Base-by-base conservation (phyloP, 2,797 vertebrate genomes). In the Amblyopsis hoosieri region DNA sequence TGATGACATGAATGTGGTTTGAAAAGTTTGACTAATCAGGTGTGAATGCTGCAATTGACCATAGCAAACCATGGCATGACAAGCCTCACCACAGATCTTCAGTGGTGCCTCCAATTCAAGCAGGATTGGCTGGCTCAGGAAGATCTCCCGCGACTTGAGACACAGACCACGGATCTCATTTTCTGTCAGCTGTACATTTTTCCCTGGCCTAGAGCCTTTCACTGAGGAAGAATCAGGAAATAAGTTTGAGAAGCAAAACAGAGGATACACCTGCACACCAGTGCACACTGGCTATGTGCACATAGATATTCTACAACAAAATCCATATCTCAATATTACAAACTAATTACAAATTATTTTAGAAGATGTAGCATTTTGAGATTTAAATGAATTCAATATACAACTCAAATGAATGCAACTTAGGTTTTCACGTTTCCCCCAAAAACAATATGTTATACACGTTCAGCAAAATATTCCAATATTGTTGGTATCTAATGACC, bases 91-190 rank as follows among this genome's bases (percentile, higher is more conserved):
- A 78, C 93, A 94, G 63, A 94, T 94, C 90, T 94, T 94, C 52
- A 94, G 91, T 49, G 93, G 93, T 0, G 93, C 93, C 82, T 94
- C 93, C 11, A 94, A 91, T 80, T 94, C 93, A 3, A 94, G 88
- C 71, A 94, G 85, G 74, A 94, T 94, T 63, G 93, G 93, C 84
- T 94, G 93, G 78, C 93, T 94, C 80, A 94, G 93, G 83, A 94
- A 94, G 75, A 94, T 93, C 90, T 94, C 93, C 72, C 93, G 87
- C 76, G 93, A 94, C 85, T 94, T 94, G 61, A 94, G 90, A 76
- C 93, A 94, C 66, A 94, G 90, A 53, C 93, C 93, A 31, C 93
- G 93, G 74, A 94, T 94, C 87, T 94, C 93, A 58, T 92, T 92
- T 80, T 94, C 93, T 64, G 91, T 91, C 81, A 94, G 82, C 84